Conservation (phyloP, 2,888 invertebrate species). For the Tachina fera region DNA sequence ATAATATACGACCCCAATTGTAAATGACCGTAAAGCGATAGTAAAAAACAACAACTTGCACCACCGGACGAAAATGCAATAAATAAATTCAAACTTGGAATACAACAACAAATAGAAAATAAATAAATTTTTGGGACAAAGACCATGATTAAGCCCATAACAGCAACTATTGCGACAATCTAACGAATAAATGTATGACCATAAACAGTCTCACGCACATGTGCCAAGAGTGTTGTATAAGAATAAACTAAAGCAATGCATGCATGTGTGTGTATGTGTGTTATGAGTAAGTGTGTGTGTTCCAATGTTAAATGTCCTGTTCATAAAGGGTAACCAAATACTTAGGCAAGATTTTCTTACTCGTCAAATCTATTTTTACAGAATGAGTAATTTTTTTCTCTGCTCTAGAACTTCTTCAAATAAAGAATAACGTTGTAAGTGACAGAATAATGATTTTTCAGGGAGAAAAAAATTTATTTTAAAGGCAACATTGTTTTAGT, state of each 20-base stretch:
- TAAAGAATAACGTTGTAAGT: too few species aligned
- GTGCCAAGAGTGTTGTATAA: neutral
- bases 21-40: conserved; percentile 68
- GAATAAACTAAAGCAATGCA: conserved; percentile 33
- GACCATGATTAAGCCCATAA: conserved; percentile 45
- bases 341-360: too few species aligned
- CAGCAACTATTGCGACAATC: conserved; percentile 31
- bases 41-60: conserved; percentile 61
- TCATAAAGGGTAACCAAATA: neutral
- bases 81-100: conserved; percentile 50
- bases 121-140: conserved; percentile 54
- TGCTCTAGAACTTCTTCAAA: too few species aligned
- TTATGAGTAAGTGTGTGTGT: neutral
- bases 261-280: conserved; percentile 11
- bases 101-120: conserved; percentile 43
- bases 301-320: conserved; percentile 45
- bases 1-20: conserved; percentile 77
- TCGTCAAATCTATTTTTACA: too few species aligned
- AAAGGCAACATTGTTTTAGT: too few species aligned
- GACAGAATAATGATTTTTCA: too few species aligned
- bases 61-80: conserved; percentile 54
- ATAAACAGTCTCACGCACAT: conserved; percentile 4
- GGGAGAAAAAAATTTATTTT: too few species aligned
- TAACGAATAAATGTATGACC: conserved; percentile 41
- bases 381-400: too few species aligned